Evolutionary conservation across 1,140 invertebrate genomes (phyloP), one percentile per base, ranked within the genome.

Genomic region (Sesamia nonagrioides): DNA sequence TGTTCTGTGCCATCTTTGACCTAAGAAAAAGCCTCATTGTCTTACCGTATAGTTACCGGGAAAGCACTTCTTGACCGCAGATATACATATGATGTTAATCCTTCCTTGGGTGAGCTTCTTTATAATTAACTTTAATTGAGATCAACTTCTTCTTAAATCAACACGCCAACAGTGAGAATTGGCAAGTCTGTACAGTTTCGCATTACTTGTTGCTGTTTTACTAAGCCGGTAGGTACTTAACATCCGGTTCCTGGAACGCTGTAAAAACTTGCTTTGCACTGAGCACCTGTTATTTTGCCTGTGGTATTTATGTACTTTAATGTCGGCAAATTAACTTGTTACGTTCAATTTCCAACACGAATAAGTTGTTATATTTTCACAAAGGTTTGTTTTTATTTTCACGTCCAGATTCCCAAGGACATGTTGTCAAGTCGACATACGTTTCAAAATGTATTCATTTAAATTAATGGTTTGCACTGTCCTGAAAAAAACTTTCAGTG

Each of bases 171-270:
- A 40, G 35, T 61, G 66, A 69, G 15, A 69, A 69, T 69, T 48
- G 21, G 21, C 42, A 58, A 58, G 21, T 50, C 42, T 3, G 27
- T 2, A 9, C n/a, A 40, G 35, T 37, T 6, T 69, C 21, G 42
- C 21, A 27, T 45, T 50, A 69, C 66, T 48, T 69, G 66, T 69
- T 69, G 66, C 66, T 50, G 21, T 48, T 68, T 33, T 50, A 69
- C 61, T 66, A 33, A 69, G 17, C 6, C 13, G 40, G 21, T 69
- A 50, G 40, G 21, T 69, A 50, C 37, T 66, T 66, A 66, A 17
- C 37, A 42, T 42, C 61, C 17, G n/a, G 37, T 66, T 66, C 61
- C 37, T 18, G 61, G 61, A 42, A 66, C 37, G 61, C n/a, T 42
- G 21, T 37, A 66, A 66, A 66, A 66, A 42, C 61, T 66, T 18